Conservation (phyloP, 2,113 vertebrate species). For the Cricetomys ansorgei region DNA sequence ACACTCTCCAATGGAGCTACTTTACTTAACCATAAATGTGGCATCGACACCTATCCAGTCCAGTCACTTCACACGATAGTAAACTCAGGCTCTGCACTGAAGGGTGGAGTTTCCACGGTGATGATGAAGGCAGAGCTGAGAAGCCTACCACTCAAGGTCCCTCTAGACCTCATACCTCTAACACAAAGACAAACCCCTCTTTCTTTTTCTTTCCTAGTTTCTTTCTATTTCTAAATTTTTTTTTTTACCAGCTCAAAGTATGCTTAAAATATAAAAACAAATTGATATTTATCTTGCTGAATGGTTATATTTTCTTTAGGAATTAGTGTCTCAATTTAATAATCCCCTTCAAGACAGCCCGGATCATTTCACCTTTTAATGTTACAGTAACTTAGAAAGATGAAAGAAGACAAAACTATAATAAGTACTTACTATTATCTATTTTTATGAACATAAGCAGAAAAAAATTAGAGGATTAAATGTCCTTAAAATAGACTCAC, state of each 20-base stretch:
- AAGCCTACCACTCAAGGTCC: not conserved
- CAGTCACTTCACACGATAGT: not conserved
- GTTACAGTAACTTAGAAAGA: not conserved
- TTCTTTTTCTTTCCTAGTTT: not conserved
- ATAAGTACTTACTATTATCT: not conserved
- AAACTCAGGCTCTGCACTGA: not conserved
- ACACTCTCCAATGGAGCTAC: constrained; percentile 16
- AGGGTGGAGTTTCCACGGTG: not conserved
- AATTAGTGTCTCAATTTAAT: not conserved
- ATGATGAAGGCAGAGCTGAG: not conserved
- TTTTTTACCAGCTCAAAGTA: constrained; percentile 45
- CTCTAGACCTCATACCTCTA: not conserved
- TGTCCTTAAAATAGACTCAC: not conserved
- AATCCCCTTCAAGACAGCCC: constrained; percentile 7
- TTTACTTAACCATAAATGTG: not conserved
- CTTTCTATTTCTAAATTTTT: constrained; percentile 22
- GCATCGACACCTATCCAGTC: not conserved
- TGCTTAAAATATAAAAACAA: constrained; percentile 46
- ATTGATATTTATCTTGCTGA: not conserved
- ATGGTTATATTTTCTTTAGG: not conserved
- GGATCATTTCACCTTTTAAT: constrained; percentile 6
- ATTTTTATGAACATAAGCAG: constrained; percentile 1
- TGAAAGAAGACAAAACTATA: not conserved
- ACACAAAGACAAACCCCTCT: not conserved
- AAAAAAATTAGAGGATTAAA: constrained; percentile 19